Conservation (phyloP, 2,797 vertebrate genomes). For the Macropodus opercularis region DNA sequence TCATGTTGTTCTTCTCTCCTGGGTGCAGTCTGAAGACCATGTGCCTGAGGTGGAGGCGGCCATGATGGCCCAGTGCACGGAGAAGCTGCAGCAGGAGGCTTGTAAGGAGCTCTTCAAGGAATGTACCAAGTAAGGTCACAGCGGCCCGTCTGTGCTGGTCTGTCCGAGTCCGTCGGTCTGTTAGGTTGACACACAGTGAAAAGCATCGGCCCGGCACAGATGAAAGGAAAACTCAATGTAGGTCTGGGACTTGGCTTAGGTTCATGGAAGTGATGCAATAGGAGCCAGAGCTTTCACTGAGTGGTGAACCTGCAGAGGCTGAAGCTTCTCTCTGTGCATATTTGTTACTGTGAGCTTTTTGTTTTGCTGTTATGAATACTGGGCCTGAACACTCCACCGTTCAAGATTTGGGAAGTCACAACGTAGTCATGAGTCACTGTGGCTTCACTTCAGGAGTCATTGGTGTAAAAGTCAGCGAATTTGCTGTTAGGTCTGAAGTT, state of each 20-base stretch:
- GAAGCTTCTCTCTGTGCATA: no score
- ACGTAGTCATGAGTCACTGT: conserved; percentile 8
- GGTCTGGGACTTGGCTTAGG: no score
- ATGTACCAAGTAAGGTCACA: conserved; percentile 89
- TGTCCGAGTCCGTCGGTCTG: not conserved
- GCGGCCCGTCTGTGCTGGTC: not conserved
- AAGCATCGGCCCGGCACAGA: no score
- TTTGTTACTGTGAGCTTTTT: not conserved
- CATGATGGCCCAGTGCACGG: conserved; percentile 85
- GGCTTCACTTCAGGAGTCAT: not conserved
- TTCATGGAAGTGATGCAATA: no score
- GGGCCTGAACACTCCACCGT: not conserved
- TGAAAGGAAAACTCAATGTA: no score
- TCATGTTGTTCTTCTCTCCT: conserved; percentile 31
- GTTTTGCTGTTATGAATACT: not conserved
- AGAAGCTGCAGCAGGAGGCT: conserved; percentile 88
- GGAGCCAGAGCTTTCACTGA: no score
- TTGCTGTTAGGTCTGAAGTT: not conserved
- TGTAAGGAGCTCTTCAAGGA: conserved; percentile 97
- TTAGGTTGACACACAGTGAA: no score
- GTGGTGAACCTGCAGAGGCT: no score
- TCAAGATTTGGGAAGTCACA: not conserved
- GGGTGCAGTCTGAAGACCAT: conserved; percentile 86
- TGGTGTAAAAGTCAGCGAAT: not conserved
- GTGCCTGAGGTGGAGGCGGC: conserved; percentile 88